Evolutionary conservation across 1,140 invertebrate genomes (phyloP), one percentile per base, ranked within the genome.

Genomic region (Drosophila lini): DNA sequence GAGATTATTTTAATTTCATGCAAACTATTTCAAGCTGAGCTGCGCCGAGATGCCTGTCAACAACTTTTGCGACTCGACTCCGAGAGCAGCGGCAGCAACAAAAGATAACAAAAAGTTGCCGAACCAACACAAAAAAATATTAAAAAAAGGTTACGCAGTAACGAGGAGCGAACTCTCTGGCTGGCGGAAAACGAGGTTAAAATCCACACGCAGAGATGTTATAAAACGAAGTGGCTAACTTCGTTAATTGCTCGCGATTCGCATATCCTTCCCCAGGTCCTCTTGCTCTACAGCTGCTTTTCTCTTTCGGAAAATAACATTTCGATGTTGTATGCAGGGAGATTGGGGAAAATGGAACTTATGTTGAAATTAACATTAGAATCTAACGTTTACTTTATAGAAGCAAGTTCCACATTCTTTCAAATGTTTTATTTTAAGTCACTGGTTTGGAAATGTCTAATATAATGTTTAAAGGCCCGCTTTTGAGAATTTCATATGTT

Each of bases 1-100:
- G 50, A 84, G 84, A 88, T 88, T 88, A 88, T 88, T 88, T 89
- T 84, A 88, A 88, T 88, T 88, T 88, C 81, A 83, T 81, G 84
- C 78, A 84, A 88, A 88, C 84, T 88, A 88, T 88, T 78, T 67
- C 64, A 78, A 74, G 79, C 79, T 63, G 80, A 78, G 74, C 60
- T 81, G 74, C 68, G 67, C 63, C 48, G 63, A 81, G 78, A 61
- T 68, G 84, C 68, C 84, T 88, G 84, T 88, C 84, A 88, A 88
- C 84, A 88, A 89, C 84, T 89, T 89, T 84, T 58, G 59, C 56
- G 57, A 69, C 77, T 38, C 62, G 53, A 50, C 38, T 40, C 40
- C 34, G 69, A 86, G 78, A 80, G 80, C 64, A 64, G 45, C 42
- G 55, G 22, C 69, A 68, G 57, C 57, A 80, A 74, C 69, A 75